Base-by-base conservation (phyloP, 2,888 invertebrate genomes). In the Tipula unca region DNA sequence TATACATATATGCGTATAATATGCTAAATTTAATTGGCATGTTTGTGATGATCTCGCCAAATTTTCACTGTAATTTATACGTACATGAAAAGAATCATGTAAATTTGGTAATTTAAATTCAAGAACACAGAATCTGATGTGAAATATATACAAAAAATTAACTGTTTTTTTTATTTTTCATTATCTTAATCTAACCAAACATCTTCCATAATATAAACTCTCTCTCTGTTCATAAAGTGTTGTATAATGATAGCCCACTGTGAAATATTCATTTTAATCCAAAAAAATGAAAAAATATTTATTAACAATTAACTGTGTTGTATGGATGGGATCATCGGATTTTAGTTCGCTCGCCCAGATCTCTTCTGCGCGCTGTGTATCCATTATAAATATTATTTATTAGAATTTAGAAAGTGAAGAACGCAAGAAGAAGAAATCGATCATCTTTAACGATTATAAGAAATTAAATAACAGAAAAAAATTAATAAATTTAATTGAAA, bases 201-300 rank as follows among this genome's bases (percentile, higher is more conserved):
- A 25, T 69, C 69, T 69, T 69, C 69, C n/a, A n/a, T n/a, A n/a
- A n/a, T n/a, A n/a, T 25, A 20, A 69, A 69, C 69, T 20, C 20
- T 54, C 20, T 54, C 32, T 20, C 69, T 10, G 48, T 48, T 48
- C 48, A 25, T 69, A 69, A 69, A 69, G 69, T 69, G 69, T 69
- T 69, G 69, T 69, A 69, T 69, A 69, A 69, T 69, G 69, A 69
- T 69, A 69, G 69, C 69, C 69, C 69, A 69, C 69, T 69, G 69
- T 69, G 69, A 69, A 69, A 69, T 69, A 69, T 69, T 69, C 25
- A 69, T 69, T 69, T 69, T 20, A 69, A 69, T 69, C 25, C 4
- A 54, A 54, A 54, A 54, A 39, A 54, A 17, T 4, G 17, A 8
- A 69, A 69, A 25, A 25, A 69, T 69, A 25, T 69, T 69, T 69